Conservation (phyloP, 2,113 vertebrate genomes). For the Oncorhynchus gorbuscha region DNA sequence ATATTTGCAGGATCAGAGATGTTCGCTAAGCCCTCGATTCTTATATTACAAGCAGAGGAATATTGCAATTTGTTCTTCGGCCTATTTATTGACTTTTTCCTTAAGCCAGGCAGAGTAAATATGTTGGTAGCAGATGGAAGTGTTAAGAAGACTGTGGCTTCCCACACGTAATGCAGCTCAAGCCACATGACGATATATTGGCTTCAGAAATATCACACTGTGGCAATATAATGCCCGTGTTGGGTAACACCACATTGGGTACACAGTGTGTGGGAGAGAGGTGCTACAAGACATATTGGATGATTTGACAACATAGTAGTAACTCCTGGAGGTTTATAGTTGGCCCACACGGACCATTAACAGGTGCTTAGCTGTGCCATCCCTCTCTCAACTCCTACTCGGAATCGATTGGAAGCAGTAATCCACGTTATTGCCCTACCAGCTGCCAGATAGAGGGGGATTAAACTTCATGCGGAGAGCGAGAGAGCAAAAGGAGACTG, state of each 20-base stretch:
- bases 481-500: neutral
- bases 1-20: slow-evolving; percentile 20
- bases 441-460: neutral
- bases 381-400: slow-evolving; percentile 15
- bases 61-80: slow-evolving; percentile 7
- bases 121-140: slow-evolving; percentile 40
- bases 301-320: neutral
- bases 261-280: neutral
- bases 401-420: slow-evolving; percentile 1
- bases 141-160: slow-evolving; percentile 36
- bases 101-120: slow-evolving; percentile 18
- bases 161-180: slow-evolving; percentile 38
- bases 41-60: slow-evolving; percentile 21
- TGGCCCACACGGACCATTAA: slow-evolving; percentile 18
- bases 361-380: slow-evolving; percentile 21
- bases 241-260: neutral
- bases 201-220: slow-evolving; percentile 5
- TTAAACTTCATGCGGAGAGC: neutral
- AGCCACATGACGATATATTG: slow-evolving; percentile 20
- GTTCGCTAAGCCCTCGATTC: slow-evolving; percentile 36
- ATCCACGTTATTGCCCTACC: slow-evolving; percentile 15
- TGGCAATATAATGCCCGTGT: neutral
- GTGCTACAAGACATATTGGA: neutral
- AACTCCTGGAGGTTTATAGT: slow-evolving; percentile 9
- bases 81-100: slow-evolving; percentile 9